phyloP scores from a whole-genome alignment of 2,797 vertebrate genomes.

The Falco rusticolus region DNA sequence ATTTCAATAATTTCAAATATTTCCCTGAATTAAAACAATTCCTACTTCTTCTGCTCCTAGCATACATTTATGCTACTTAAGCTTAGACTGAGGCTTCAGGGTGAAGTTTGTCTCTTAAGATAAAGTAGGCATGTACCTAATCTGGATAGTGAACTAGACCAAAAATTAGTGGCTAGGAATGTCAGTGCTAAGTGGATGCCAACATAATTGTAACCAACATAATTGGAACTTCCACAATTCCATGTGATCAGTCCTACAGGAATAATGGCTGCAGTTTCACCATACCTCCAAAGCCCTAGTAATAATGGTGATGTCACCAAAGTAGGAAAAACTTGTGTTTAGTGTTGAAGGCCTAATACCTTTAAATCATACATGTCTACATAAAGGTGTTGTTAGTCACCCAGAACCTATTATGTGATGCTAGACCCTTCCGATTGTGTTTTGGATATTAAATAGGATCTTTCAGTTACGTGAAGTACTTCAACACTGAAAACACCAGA shows the following conservation, averaged over 20 bases:
- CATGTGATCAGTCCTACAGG: background rate
- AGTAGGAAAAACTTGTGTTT: background rate
- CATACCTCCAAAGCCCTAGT: background rate
- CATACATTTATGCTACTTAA: background rate
- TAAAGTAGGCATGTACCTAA: background rate
- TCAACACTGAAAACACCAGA: background rate
- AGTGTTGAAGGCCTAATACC: background rate
- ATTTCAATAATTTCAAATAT: background rate
- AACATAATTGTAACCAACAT: background rate
- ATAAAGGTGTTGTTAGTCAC: background rate
- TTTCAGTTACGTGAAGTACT: background rate
- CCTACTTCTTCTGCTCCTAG: background rate
- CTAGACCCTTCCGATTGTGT: background rate
- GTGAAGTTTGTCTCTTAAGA: background rate
- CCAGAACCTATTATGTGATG: background rate
- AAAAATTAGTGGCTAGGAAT: background rate
- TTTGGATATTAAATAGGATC: background rate
- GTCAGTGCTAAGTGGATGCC: background rate
- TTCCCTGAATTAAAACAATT: background rate
- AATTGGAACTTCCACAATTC: background rate
- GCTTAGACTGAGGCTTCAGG: background rate
- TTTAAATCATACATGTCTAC: background rate
- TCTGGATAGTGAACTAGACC: background rate
- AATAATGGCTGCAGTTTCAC: background rate
- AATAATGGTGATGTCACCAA: background rate